A percentile compares a stretch with the other conserved stretches of the same genome.
Conservation (phyloP, 2,797 vertebrate genomes). For the Myotis planiceps region DNA sequence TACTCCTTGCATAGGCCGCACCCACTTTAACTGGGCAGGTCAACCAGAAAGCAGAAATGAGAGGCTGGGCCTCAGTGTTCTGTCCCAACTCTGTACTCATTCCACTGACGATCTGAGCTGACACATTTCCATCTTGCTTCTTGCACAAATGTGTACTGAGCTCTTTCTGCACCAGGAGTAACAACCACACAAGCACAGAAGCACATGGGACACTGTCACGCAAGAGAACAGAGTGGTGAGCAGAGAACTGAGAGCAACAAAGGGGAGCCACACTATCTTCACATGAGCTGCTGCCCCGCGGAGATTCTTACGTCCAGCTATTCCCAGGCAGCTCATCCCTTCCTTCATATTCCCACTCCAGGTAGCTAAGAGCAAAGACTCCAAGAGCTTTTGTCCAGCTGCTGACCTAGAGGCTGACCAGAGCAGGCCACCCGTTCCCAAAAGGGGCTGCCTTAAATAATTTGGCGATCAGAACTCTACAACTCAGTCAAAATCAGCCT, state of each 20-base stretch:
- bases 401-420: neutral
- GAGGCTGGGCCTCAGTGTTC: neutral
- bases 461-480: neutral
- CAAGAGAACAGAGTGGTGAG: fast-evolving
- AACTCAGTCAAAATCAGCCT: no score
- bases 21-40: neutral
- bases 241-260: fast-evolving
- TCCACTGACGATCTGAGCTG: neutral
- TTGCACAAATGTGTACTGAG: neutral
- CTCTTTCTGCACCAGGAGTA: neutral
- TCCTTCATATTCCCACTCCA: neutral
- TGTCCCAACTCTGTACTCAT: neutral
- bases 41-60: neutral
- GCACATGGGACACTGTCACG: neutral
- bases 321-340: neutral
- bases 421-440: neutral
- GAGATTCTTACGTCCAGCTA: neutral
- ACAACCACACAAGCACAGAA: neutral
- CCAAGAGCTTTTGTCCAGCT: neutral
- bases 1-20: neutral
- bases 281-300: fast-evolving
- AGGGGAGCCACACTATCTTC: neutral
- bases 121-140: neutral
- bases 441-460: neutral
- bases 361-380: neutral